Evolutionary conservation across 1,140 invertebrate species (phyloP).

Genomic region (Hylaeus anthracinus): DNA sequence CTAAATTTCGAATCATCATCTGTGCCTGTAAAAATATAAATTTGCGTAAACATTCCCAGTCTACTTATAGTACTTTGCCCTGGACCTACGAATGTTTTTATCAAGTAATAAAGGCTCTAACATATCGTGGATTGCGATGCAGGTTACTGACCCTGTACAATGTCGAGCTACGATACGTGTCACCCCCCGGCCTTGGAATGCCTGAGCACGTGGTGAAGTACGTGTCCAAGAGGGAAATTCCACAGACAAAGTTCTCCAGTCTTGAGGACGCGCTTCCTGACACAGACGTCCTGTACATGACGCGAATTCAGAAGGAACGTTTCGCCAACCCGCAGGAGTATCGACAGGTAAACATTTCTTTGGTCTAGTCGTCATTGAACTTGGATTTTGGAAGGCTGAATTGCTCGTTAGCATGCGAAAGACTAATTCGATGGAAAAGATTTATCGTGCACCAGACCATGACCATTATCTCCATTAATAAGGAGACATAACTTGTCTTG

Average conservation of each 20-base stretch:
- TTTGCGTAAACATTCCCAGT: too few species aligned
- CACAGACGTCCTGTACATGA: slow-evolving; percentile 99
- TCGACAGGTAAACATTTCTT: slow-evolving; percentile 85
- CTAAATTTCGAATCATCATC: too few species aligned
- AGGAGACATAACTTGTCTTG: too few species aligned
- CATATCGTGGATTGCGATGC: background rate
- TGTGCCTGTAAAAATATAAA: too few species aligned
- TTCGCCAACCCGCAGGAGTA: slow-evolving; percentile 94
- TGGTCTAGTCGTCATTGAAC: background rate
- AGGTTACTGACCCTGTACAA: slow-evolving; percentile 94
- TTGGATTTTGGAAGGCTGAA: background rate
- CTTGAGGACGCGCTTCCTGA: slow-evolving; percentile 94
- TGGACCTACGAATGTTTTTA: too few species aligned
- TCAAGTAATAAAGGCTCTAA: too few species aligned
- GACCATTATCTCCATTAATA: too few species aligned
- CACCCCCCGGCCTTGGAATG: slow-evolving; percentile 93
- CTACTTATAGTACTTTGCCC: too few species aligned
- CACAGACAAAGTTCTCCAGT: slow-evolving; percentile 86
- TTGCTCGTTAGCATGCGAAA: too few species aligned
- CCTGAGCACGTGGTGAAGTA: slow-evolving; percentile 92
- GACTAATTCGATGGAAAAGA: too few species aligned
- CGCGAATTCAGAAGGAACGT: slow-evolving; percentile 97
- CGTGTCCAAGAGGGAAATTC: slow-evolving; percentile 88
- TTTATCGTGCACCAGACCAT: too few species aligned
- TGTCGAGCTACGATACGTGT: slow-evolving; percentile 94